Percentiles rank a stretch among this genome's conserved stretches.
Evolutionary conservation across 2,888 invertebrate genomes (phyloP).

Genomic region (Brachyptera risi): DNA sequence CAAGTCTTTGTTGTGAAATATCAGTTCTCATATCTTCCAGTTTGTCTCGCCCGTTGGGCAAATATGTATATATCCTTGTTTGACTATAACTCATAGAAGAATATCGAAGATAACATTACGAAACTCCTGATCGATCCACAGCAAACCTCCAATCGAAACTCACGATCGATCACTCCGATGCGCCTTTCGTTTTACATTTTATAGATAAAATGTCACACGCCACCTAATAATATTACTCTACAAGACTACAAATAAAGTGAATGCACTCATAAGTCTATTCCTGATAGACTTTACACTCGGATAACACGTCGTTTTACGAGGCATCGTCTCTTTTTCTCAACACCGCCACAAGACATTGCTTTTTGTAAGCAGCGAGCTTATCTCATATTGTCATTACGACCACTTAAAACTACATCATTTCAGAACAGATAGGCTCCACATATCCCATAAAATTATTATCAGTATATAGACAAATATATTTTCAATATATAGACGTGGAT

Average conservation of each 20-base stretch:
- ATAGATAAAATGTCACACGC: too few species aligned
- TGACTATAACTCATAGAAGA: too few species aligned
- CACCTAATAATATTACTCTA: not conserved
- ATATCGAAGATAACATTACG: too few species aligned
- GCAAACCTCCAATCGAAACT: too few species aligned
- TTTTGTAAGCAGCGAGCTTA: not conserved
- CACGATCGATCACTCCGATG: too few species aligned
- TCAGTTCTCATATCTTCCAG: not conserved
- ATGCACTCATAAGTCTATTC: not conserved
- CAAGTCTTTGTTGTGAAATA: not conserved
- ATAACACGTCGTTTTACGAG: not conserved
- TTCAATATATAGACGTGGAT: too few species aligned
- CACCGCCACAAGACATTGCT: too few species aligned
- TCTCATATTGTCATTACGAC: not conserved
- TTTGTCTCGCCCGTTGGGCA: conserved; percentile 2
- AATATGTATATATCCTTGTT: not conserved
- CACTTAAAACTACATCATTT: conserved; percentile 1
- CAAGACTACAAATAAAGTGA: not conserved
- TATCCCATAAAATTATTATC: not conserved
- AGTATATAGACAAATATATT: too few species aligned
- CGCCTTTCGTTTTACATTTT: too few species aligned
- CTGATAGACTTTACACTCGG: conserved; percentile 7
- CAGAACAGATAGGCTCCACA: not conserved
- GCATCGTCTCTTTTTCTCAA: not conserved
- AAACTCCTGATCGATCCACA: too few species aligned